These are phyloP conservation scores for Drosophila asahinai DNA, from an alignment of 1,140 invertebrate species.

Conservation along the genomic window DNA sequence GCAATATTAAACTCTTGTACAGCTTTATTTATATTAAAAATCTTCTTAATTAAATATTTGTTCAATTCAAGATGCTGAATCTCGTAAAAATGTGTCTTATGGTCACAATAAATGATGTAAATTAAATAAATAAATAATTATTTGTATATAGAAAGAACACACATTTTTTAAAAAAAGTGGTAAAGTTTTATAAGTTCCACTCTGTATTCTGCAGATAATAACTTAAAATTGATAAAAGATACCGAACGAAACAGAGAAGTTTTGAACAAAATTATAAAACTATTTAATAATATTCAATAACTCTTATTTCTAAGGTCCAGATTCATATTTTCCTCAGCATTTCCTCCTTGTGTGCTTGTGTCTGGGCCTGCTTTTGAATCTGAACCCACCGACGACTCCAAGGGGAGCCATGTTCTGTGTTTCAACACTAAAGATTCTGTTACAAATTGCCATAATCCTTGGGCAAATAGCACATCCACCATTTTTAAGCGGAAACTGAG, in stretches of 20 bases:
- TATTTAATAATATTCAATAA: not conserved
- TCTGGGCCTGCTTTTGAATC: constrained; percentile 6
- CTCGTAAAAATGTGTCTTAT: not conserved
- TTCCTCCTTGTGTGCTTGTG: constrained; percentile 4
- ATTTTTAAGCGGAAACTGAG: constrained; percentile 54
- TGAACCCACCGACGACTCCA: constrained; percentile 26
- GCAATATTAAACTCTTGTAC: too few relatives aligned
- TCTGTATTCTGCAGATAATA: not conserved
- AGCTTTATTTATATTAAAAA: not conserved
- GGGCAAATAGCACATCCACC: constrained; percentile 41
- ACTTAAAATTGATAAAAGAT: too few relatives aligned
- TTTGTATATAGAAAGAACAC: too few relatives aligned
- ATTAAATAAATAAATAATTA: too few relatives aligned
- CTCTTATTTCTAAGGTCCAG: not conserved
- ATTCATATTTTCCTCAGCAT: not conserved
- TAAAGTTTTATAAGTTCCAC: not conserved
- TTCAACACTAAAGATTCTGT: constrained; percentile 68
- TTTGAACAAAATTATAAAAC: not conserved
- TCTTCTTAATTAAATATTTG: not conserved
- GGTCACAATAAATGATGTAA: too few relatives aligned
- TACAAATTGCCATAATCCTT: constrained; percentile 69
- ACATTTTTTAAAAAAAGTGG: too few relatives aligned
- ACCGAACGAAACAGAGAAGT: too few relatives aligned
- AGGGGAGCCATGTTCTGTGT: constrained; percentile 55
- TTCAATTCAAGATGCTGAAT: not conserved